Base-by-base conservation (phyloP, 2,113 vertebrate genomes). In the Semnornis frantzii region DNA sequence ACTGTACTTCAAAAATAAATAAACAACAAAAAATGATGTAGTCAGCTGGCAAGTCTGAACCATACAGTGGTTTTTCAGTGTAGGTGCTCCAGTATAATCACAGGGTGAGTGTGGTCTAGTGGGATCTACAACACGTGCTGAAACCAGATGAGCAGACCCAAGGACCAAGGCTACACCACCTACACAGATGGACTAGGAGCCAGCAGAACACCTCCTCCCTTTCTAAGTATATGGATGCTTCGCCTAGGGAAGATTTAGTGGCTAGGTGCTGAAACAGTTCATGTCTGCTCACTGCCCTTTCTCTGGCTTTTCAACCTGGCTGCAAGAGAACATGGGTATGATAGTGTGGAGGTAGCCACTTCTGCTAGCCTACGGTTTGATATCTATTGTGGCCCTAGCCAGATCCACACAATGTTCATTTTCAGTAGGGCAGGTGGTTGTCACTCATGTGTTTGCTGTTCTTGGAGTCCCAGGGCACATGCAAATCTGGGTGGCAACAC, bases 381-480 rank as follows among this genome's bases (percentile, higher is more conserved):
- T 16, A 9, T 16, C 27, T 37, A 1, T 50, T 70, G 55, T 3
- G 9, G 70, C 44, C 33, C 48, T 68, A 39, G 9, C n/a, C 30
- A 19, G 48, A 28, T 58, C 34, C 16, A 44, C n/a, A 10, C 59
- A 39, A 25, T 4, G 20, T 25, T 39, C n/a, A 30, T 46, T 72
- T 84, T 46, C 86, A 60, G 64, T 6, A 39, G 23, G 20, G 59
- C 37, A 46, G 21, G 34, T 59, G 64, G 30, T 2, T 83, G 46
- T 65, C 66, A 25, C 69, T 68, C 73, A 81, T 5, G 4, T 50
- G 60, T 76, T 59, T 70, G 63, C 60, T 87, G 27, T 34, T 76
- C 59, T 62, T 4, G 1, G 58, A 39, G 50, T 58, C 60, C 24
- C 1, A 0, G 48, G 0, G 1, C 37, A 30, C 24, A 15, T 73